phyloP scores from a whole-genome alignment of 2,888 invertebrate species.

The Pheosia tremula region DNA sequence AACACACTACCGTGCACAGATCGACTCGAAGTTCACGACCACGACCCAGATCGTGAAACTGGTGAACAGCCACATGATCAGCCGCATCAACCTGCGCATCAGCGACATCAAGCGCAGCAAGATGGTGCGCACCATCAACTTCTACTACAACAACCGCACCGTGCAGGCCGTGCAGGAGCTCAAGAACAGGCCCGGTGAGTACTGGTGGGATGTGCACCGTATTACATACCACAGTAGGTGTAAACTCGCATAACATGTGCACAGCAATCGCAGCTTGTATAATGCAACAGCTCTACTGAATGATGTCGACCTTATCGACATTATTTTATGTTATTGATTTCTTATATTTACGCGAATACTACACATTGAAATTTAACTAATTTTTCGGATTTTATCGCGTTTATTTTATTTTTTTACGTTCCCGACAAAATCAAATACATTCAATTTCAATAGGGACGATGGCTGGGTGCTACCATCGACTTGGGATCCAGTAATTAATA shows the following conservation, averaged over 20 bases:
- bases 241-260: too few species aligned
- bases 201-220: not conserved
- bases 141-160: slow-evolving; percentile 98
- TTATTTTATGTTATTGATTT: too few species aligned
- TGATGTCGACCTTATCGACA: not conserved
- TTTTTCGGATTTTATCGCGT: too few species aligned
- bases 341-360: too few species aligned
- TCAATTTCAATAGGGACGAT: too few species aligned
- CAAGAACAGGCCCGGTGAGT: slow-evolving; percentile 93
- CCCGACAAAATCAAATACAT: too few species aligned
- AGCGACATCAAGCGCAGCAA: slow-evolving; percentile 98
- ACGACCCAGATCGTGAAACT: slow-evolving; percentile 99
- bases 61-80: slow-evolving; percentile 97
- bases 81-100: slow-evolving; percentile 96
- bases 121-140: slow-evolving; percentile 98
- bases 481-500: too few species aligned
- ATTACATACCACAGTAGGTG: too few species aligned
- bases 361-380: too few species aligned
- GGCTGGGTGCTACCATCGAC: too few species aligned
- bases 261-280: not conserved
- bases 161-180: slow-evolving; percentile 99
- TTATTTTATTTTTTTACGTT: too few species aligned
- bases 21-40: slow-evolving; percentile 98
- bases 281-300: not conserved
- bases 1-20: slow-evolving; percentile 71